phyloP scores from a whole-genome alignment of 2,888 invertebrate genomes.

The Neoascia interrupta region DNA sequence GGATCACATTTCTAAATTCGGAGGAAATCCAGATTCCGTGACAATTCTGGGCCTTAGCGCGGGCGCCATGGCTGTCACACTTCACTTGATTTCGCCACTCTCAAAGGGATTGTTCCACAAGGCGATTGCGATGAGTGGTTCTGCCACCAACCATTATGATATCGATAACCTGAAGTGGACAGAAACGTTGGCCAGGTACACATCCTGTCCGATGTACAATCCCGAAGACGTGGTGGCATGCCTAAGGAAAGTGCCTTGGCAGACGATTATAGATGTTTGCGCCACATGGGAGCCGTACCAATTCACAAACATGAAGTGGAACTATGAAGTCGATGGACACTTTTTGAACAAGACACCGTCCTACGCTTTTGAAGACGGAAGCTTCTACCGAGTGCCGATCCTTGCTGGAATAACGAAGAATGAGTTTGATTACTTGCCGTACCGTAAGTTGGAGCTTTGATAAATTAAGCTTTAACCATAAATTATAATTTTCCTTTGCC shows the following conservation, averaged over 20 bases:
- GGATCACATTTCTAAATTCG: conserved; percentile 83
- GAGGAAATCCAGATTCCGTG: conserved; percentile 83
- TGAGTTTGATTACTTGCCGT: conserved; percentile 80
- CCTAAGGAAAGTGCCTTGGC: conserved; percentile 76
- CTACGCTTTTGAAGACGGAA: conserved; percentile 80
- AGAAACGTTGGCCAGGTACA: conserved; percentile 81
- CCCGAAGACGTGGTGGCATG: conserved; percentile 82
- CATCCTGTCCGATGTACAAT: conserved; percentile 82
- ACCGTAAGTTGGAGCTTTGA: conserved; percentile 72
- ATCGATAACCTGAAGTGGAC: conserved; percentile 81
- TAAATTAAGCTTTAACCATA: too few relatives aligned
- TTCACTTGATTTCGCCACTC: conserved; percentile 83
- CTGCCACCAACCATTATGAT: conserved; percentile 81
- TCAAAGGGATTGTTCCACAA: conserved; percentile 85
- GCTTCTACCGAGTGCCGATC: conserved; percentile 82
- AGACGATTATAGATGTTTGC: conserved; percentile 71
- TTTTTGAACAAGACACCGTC: conserved; percentile 82
- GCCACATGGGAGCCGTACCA: conserved; percentile 73
- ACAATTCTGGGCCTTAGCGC: conserved; percentile 83
- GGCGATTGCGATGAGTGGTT: conserved; percentile 85
- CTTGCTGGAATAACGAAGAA: conserved; percentile 83
- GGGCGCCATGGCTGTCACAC: conserved; percentile 80
- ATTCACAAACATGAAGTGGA: conserved; percentile 76
- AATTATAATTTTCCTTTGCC: too few relatives aligned
- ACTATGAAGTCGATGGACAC: conserved; percentile 82